Percentiles rank a stretch among this genome's conserved stretches.
Evolutionary conservation across 2,113 vertebrate species (phyloP).

Genomic region (Ia io): DNA sequence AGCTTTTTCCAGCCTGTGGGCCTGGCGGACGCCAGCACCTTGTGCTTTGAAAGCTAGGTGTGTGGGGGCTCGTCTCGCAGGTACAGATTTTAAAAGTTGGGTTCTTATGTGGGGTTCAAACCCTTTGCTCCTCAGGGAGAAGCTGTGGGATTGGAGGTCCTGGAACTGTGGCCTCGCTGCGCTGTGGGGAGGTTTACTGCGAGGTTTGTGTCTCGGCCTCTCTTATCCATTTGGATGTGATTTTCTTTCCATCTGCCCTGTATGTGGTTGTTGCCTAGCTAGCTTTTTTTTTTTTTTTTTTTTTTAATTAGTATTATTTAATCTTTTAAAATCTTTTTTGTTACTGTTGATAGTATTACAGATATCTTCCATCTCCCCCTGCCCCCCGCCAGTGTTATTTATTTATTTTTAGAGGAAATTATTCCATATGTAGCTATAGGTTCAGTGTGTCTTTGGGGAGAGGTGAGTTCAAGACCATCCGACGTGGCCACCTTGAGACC

Average conservation of each 20-base stretch:
- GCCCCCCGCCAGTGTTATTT: too few relatives aligned
- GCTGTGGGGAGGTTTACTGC: not conserved
- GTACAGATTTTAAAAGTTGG: not conserved
- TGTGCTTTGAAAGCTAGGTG: not conserved
- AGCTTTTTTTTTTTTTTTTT: too few relatives aligned
- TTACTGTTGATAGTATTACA: too few relatives aligned
- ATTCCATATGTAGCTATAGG: not conserved
- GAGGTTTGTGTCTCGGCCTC: not conserved
- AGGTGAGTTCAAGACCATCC: not conserved
- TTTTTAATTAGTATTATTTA: too few relatives aligned
- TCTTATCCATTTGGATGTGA: not conserved
- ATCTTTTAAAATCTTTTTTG: too few relatives aligned
- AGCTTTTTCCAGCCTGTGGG: not conserved
- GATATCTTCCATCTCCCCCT: too few relatives aligned
- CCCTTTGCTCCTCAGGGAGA: not conserved
- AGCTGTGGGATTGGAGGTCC: not conserved
- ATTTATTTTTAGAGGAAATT: not conserved
- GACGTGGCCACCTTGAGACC: not conserved
- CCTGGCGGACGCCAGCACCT: not conserved
- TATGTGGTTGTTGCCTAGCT: not conserved
- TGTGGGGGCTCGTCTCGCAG: not conserved
- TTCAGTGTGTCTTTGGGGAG: not conserved
- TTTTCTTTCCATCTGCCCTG: not conserved
- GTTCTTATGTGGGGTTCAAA: not conserved
- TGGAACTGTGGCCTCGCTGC: rapidly evolving